Percentiles rank a stretch among this genome's conserved stretches.
These are phyloP conservation scores for Heliconius aoede DNA, from an alignment of 2,888 invertebrate genomes.

Conservation along the genomic window DNA sequence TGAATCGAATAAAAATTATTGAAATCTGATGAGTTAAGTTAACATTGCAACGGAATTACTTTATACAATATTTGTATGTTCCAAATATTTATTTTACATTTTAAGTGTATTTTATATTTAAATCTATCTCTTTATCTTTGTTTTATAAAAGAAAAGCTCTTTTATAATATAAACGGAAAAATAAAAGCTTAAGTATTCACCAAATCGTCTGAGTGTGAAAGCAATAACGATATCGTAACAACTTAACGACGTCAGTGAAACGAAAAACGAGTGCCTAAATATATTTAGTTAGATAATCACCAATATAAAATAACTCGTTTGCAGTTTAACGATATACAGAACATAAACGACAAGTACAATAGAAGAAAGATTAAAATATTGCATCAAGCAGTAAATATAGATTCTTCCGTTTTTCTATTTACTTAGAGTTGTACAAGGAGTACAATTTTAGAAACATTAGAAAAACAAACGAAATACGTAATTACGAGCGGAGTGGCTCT, in stretches of 20 bases:
- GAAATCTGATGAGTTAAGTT: background rate
- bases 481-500: constrained; percentile 67
- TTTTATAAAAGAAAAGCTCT: background rate
- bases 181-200: constrained; percentile 36
- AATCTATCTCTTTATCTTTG: no score
- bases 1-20: background rate
- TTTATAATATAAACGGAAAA: constrained; percentile 34
- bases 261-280: constrained; percentile 45
- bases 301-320: constrained; percentile 47
- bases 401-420: background rate
- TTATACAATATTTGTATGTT: background rate
- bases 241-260: constrained; percentile 45
- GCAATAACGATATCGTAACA: constrained; percentile 47
- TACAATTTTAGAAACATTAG: constrained; percentile 36
- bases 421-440: background rate
- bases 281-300: constrained; percentile 49
- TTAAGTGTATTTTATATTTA: no score
- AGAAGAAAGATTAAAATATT: background rate
- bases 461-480: constrained; percentile 45
- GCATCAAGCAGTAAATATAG: no score
- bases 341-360: background rate
- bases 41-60: background rate
- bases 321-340: constrained; percentile 27
- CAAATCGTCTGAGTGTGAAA: constrained; percentile 36
- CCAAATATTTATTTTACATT: background rate